These are phyloP conservation scores for Epsilonema sp. DNA, from an alignment of 2,888 invertebrate genomes.

Conservation along the genomic window DNA sequence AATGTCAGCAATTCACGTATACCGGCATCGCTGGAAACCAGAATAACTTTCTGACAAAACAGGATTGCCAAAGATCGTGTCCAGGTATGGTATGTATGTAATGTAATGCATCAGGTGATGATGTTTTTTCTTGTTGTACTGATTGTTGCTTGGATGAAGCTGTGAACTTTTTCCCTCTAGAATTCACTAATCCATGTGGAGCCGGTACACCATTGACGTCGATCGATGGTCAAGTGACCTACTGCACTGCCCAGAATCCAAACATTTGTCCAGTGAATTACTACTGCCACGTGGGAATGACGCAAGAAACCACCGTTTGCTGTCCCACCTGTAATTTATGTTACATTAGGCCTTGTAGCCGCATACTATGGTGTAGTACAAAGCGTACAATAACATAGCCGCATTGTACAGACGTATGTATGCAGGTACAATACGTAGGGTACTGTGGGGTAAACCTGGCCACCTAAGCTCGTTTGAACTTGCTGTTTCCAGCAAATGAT, in stretches of 20 bases:
- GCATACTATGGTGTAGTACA: no score
- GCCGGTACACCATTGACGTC: conserved; percentile 3
- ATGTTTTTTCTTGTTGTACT: background rate
- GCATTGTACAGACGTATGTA: no score
- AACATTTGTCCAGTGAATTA: conserved; percentile 8
- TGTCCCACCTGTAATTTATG: no score
- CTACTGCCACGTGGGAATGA: conserved; percentile 8
- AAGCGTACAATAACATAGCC: no score
- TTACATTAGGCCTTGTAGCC: no score
- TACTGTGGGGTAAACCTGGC: no score
- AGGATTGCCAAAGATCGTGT: conserved; percentile 2
- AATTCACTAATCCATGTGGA: conserved; percentile 8
- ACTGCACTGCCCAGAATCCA: conserved; percentile 5
- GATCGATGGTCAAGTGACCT: conserved; percentile 2
- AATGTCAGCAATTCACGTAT: conserved; percentile 8
- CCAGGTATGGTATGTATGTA: conserved; percentile 6
- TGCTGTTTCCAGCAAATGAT: no score
- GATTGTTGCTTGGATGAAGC: no score
- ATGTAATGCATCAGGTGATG: no score
- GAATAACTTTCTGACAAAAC: conserved; percentile 8
- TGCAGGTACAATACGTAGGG: no score
- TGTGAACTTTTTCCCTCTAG: no score
- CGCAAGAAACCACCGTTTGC: conserved; percentile 7
- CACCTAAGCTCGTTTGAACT: no score
- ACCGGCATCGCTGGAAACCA: conserved; percentile 9